Evolutionary conservation across 2,888 invertebrate genomes (phyloP).

Genomic region (Drosophila setosimentum): DNA sequence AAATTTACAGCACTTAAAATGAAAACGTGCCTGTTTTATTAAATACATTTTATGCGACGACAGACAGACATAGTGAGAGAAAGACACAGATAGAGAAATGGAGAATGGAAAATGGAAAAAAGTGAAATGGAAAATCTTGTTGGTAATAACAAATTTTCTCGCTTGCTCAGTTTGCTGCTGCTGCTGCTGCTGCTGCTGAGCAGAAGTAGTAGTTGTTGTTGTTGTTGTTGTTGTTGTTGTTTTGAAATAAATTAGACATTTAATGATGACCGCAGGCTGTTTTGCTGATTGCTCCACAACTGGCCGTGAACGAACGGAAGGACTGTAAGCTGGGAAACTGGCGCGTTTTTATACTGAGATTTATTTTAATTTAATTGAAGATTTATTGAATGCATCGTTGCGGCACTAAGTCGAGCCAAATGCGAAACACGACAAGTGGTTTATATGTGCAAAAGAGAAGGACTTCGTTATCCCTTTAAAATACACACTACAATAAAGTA

Average conservation of each 20-base stretch:
- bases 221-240: slow-evolving; percentile 57
- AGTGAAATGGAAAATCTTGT: slow-evolving; percentile 68
- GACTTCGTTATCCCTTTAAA: not conserved
- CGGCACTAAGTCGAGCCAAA: slow-evolving; percentile 40
- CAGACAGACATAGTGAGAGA: not conserved
- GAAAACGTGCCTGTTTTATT: slow-evolving; percentile 79
- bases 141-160: slow-evolving; percentile 71
- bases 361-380: slow-evolving; percentile 80
- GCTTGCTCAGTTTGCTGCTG: slow-evolving; percentile 45
- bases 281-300: slow-evolving; percentile 70
- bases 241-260: slow-evolving; percentile 79
- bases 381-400: slow-evolving; percentile 65
- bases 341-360: slow-evolving; percentile 66
- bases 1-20: slow-evolving; percentile 81
- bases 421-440: not conserved
- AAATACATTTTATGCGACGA: slow-evolving; percentile 72
- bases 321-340: slow-evolving; percentile 1
- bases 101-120: slow-evolving; percentile 27
- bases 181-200: slow-evolving; percentile 9
- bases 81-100: slow-evolving; percentile 6
- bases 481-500: not conserved
- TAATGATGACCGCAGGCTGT: slow-evolving; percentile 80
- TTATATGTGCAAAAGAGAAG: not conserved
- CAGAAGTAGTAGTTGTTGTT: slow-evolving; percentile 4
- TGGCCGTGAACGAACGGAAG: slow-evolving; percentile 9